Evolutionary conservation across 2,888 invertebrate species (phyloP), one percentile per base, ranked within the genome.

Genomic region (Antitype chi): DNA sequence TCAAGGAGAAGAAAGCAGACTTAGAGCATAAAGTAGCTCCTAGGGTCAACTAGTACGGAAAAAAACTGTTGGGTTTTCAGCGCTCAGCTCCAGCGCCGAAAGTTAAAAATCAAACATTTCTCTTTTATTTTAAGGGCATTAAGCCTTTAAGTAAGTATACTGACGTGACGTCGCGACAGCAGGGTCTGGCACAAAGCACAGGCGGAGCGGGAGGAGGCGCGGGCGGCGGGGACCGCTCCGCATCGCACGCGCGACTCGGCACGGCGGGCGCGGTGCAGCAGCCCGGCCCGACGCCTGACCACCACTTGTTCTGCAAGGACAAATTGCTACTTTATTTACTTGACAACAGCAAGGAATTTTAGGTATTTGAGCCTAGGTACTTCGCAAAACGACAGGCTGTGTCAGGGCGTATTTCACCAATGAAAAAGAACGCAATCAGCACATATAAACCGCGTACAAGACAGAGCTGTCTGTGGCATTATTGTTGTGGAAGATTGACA

Each of bases 181-280:
- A 94, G 90, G 95, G 94, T 91, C 95, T 92, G 91, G 94, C 91
- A 92, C 95, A 94, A 90, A 91, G 94, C 93, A 93, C 94, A 87
- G 94, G 93, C 90, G 92, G 93, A 92, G 93, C 94, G 90, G 95
- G 94, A 89, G 93, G 94, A 91, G 94, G 96, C 93, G 94, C 95
- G 93, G 95, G 93, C 92, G 94, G 94, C 92, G 95, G 93, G 93
- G 94, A 94, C 95, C 95, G 97, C 94, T 95, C 96, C 96, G 96
- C 96, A 96, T 96, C 95, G 96, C 95, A 97, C 95, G 96, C 96
- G 93, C 95, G 95, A 94, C 93, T 93, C 92, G 95, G 94, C 94
- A 95, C 96, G 94, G 93, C 95, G 94, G 95, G 94, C 94, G 94
- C 95, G 92, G 93, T 93, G 92, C 95, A 94, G 93, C 94, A 93